These are phyloP conservation scores for Mirza zaza DNA, from an alignment of 2,113 vertebrate genomes.

Conservation along the genomic window DNA sequence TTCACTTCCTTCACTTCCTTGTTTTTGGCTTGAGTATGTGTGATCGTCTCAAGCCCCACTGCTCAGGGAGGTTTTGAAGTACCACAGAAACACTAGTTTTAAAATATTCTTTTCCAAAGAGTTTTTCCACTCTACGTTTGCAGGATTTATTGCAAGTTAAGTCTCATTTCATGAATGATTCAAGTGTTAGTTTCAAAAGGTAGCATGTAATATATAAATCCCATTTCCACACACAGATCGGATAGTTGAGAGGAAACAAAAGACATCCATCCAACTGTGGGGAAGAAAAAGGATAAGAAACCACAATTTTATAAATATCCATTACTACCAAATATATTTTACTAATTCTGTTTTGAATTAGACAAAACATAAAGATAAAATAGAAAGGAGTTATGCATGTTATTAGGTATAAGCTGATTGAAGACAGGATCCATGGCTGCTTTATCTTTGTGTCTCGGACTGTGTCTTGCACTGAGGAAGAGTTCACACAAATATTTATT, in stretches of 20 bases:
- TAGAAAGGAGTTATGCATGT: neutral
- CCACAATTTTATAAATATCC: neutral
- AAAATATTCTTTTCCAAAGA: neutral
- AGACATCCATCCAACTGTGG: neutral
- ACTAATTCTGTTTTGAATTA: slow-evolving; percentile 2
- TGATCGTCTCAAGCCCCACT: neutral
- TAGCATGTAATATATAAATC: neutral
- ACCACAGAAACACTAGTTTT: neutral
- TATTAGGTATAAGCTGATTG: neutral
- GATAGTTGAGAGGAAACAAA: neutral
- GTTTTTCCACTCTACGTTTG: neutral
- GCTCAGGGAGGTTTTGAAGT: neutral
- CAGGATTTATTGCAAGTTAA: neutral
- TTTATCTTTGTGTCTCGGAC: neutral
- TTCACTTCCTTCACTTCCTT: neutral
- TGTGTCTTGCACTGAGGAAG: neutral
- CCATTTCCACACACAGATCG: neutral
- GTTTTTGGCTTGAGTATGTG: neutral
- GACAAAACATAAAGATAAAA: neutral
- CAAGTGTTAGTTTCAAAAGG: neutral
- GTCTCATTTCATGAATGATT: neutral
- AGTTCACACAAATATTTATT: neutral
- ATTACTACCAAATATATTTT: neutral
- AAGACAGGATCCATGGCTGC: neutral
- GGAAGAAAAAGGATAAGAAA: neutral